Evolutionary conservation across 2,888 invertebrate genomes (phyloP).

Genomic region (Coleophora flavipennella): DNA sequence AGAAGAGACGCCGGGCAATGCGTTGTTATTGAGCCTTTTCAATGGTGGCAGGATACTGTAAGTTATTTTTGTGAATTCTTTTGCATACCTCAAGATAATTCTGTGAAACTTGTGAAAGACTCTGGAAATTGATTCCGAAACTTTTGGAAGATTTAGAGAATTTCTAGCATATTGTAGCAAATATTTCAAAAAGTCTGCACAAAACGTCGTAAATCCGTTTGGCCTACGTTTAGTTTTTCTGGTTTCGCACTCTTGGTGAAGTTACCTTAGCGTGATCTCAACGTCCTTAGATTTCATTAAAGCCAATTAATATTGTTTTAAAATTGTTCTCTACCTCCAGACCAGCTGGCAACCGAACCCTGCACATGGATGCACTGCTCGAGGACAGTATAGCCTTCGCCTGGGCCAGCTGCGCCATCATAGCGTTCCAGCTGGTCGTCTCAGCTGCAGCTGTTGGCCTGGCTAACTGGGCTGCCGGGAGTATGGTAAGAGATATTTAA

Average conservation of each 20-base stretch:
- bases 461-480: constrained; percentile 68
- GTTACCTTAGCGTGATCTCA: too few relatives aligned
- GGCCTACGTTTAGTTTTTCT: too few relatives aligned
- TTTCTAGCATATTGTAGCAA: too few relatives aligned
- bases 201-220: too few relatives aligned
- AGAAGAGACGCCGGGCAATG: constrained; percentile 43
- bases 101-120: too few relatives aligned
- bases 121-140: too few relatives aligned
- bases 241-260: too few relatives aligned
- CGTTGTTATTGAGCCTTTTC: constrained; percentile 53
- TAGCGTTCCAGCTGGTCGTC: constrained; percentile 58
- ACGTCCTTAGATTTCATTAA: too few relatives aligned
- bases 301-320: too few relatives aligned
- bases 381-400: constrained; percentile 69
- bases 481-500: constrained; percentile 46
- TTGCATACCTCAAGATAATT: too few relatives aligned
- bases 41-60: constrained; percentile 68
- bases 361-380: constrained; percentile 68
- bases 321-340: constrained; percentile 22
- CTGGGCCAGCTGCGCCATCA: constrained; percentile 57
- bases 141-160: too few relatives aligned
- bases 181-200: too few relatives aligned
- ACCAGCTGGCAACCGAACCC: constrained; percentile 41
- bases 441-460: constrained; percentile 67
- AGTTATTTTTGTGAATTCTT: constrained; percentile 35